Conservation (phyloP, 2,797 vertebrate genomes). For the Clamator glandarius region DNA sequence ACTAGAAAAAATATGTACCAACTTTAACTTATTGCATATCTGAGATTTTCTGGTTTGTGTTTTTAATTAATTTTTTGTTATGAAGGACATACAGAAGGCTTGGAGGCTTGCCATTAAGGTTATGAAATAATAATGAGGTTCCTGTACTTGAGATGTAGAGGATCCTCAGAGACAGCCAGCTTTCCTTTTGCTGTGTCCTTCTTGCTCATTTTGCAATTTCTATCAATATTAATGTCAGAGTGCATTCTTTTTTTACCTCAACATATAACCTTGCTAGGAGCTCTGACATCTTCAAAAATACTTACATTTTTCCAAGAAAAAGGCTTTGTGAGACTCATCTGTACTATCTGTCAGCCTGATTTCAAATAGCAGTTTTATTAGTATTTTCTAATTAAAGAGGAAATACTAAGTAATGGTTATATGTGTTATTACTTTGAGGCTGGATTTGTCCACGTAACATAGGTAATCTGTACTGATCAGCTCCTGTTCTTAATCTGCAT, state of each 20-base stretch:
- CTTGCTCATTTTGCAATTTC: slow-evolving; percentile 44
- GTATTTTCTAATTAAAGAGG: not conserved
- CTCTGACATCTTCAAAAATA: not conserved
- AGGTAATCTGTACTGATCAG: not conserved
- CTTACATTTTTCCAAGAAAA: not conserved
- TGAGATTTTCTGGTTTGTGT: not conserved
- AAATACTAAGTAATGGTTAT: not conserved
- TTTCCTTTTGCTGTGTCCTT: slow-evolving; percentile 41
- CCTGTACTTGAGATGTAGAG: slow-evolving; percentile 33
- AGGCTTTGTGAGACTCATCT: not conserved
- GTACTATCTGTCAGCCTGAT: not conserved
- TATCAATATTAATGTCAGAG: slow-evolving; percentile 36
- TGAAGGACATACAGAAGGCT: not conserved
- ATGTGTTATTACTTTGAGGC: not conserved
- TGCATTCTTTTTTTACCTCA: not conserved
- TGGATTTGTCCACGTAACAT: not conserved
- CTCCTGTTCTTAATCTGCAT: not conserved
- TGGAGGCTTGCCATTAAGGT: slow-evolving; percentile 34
- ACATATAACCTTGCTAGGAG: not conserved
- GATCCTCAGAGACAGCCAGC: slow-evolving; percentile 26
- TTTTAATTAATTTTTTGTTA: slow-evolving; percentile 24
- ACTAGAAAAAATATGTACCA: not conserved
- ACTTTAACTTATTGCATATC: not conserved
- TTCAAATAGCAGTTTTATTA: not conserved
- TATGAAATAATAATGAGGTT: slow-evolving; percentile 67